phyloP scores from a whole-genome alignment of 2,888 invertebrate genomes.

The Thymelicus lineola region DNA sequence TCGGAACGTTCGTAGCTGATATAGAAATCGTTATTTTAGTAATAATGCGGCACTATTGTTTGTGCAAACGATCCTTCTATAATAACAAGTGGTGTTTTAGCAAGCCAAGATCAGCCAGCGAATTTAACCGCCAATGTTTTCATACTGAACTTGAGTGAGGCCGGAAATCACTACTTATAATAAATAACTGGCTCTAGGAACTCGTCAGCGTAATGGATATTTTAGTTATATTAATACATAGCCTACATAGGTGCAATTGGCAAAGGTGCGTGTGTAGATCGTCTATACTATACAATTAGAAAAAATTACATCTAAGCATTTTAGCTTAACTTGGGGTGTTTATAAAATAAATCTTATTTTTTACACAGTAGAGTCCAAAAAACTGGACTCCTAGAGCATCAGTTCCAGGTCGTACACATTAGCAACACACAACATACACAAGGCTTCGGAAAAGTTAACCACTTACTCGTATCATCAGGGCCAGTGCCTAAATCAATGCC shows the following conservation, averaged over 20 bases:
- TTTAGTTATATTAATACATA: slow-evolving; percentile 1
- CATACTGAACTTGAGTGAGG: slow-evolving; percentile 33
- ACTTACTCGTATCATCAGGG: no score
- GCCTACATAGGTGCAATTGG: not conserved
- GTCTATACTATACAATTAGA: not conserved
- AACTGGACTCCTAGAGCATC: no score
- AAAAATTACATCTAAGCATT: not conserved
- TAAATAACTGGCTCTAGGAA: slow-evolving; percentile 34
- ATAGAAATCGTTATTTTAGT: slow-evolving; percentile 35
- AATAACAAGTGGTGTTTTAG: slow-evolving; percentile 40
- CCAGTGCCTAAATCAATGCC: no score
- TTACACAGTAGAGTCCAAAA: no score
- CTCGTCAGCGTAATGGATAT: slow-evolving; percentile 27
- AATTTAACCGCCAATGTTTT: slow-evolving; percentile 29
- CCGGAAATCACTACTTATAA: slow-evolving; percentile 36
- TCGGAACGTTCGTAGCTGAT: slow-evolving; percentile 11
- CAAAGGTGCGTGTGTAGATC: not conserved
- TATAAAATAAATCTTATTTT: no score
- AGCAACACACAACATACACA: no score
- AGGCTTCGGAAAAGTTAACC: no score
- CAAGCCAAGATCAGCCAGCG: slow-evolving; percentile 37
- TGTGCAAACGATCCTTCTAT: slow-evolving; percentile 45
- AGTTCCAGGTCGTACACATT: no score
- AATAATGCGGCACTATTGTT: slow-evolving; percentile 42
- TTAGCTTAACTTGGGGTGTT: no score